phyloP scores from a whole-genome alignment of 1,140 invertebrate genomes.

The Phymorhynchus buccinoides region DNA sequence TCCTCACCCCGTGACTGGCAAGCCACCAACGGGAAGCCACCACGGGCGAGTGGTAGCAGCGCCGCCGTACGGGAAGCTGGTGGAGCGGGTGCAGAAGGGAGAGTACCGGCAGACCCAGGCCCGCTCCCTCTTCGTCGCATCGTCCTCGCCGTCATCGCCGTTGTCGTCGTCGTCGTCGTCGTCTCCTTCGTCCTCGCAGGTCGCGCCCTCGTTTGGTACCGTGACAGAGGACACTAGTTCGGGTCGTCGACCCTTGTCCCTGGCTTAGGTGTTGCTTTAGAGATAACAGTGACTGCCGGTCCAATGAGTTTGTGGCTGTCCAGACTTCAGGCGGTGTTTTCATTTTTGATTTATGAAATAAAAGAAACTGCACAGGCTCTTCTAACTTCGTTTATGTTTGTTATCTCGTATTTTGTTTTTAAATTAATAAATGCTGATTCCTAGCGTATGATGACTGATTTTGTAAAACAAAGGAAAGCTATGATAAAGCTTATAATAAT shows the following conservation, averaged over 20 bases:
- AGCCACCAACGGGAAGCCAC: conserved; percentile 24
- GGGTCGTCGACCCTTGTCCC: conserved; percentile 20
- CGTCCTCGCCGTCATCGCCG: neutral
- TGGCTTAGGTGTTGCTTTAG: neutral
- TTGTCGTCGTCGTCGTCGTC: conserved; percentile 12
- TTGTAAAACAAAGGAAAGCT: no score
- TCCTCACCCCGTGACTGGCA: conserved; percentile 32
- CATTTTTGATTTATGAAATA: no score
- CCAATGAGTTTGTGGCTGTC: no score
- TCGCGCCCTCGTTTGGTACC: conserved; percentile 31
- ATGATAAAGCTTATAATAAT: no score
- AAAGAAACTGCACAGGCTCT: no score
- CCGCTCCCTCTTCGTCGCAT: neutral
- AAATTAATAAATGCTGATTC: no score
- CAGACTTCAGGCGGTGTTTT: no score
- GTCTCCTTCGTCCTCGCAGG: neutral
- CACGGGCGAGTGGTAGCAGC: neutral
- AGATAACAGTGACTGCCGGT: no score
- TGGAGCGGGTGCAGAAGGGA: conserved; percentile 34
- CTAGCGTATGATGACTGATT: no score
- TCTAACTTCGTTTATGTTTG: no score
- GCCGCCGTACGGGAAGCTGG: conserved; percentile 34
- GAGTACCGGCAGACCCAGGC: conserved; percentile 29
- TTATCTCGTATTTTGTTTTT: no score
- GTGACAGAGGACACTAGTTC: conserved; percentile 1